Percentiles rank a stretch among this genome's conserved stretches.
phyloP scores from a whole-genome alignment of 1,140 invertebrate species.

The Leptinotarsa lineolata region DNA sequence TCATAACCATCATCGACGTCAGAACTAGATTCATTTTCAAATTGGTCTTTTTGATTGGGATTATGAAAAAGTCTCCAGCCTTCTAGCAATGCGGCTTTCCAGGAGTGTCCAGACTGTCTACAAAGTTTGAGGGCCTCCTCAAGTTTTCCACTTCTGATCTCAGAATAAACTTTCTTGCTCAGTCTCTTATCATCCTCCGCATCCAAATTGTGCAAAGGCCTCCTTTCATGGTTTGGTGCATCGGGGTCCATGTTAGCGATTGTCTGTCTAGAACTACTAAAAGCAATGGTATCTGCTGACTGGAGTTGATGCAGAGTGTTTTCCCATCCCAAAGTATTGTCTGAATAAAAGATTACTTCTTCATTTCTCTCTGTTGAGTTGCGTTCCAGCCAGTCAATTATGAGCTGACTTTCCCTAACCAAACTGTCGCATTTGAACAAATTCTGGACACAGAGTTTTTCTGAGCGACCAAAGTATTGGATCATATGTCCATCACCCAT shows the following conservation, averaged over 20 bases:
- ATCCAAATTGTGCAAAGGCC: constrained; percentile 85
- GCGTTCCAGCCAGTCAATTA: constrained; percentile 92
- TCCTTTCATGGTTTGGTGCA: constrained; percentile 80
- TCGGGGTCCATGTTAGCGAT: constrained; percentile 90
- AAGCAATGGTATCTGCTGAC: constrained; percentile 60
- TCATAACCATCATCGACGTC: constrained; percentile 40
- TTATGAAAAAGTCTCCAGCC: constrained; percentile 87
- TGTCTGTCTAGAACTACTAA: constrained; percentile 61
- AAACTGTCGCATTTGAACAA: constrained; percentile 69
- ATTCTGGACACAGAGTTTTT: constrained; percentile 66
- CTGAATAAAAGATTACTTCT: constrained; percentile 72
- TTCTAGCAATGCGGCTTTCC: constrained; percentile 86
- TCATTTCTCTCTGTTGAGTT: constrained; percentile 74
- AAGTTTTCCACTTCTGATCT: constrained; percentile 83
- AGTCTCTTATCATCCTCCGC: constrained; percentile 84
- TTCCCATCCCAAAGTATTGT: constrained; percentile 84
- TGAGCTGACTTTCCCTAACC: constrained; percentile 78
- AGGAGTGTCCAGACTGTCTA: constrained; percentile 82
- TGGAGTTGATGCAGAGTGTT: constrained; percentile 85
- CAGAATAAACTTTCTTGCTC: constrained; percentile 68
- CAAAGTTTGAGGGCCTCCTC: constrained; percentile 82
- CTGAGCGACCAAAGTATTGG: constrained; percentile 57
- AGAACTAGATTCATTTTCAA: constrained; percentile 31
- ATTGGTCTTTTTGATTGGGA: constrained; percentile 66
- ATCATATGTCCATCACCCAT: constrained; percentile 34